Conservation (phyloP, 2,797 vertebrate genomes). For the Galago senegalensis region DNA sequence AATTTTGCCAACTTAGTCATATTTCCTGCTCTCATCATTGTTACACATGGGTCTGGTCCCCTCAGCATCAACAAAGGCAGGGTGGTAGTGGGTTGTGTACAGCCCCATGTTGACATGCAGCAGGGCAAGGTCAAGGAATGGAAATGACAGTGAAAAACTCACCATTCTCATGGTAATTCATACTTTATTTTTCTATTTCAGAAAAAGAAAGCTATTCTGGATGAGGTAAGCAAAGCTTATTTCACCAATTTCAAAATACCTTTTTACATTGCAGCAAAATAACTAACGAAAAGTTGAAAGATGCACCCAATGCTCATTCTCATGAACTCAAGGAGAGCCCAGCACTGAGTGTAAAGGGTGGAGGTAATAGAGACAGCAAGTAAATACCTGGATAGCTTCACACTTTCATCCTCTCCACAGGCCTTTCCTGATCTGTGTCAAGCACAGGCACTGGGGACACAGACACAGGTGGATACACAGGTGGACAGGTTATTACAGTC, state of each 20-base stretch:
- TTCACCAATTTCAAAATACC: not conserved
- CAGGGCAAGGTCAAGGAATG: not conserved
- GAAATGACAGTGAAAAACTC: not conserved
- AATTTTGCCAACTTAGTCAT: not conserved
- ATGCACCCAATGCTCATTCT: not conserved
- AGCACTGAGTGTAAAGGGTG: not conserved
- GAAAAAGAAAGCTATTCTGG: constrained; percentile 82
- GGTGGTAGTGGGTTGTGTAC: not conserved
- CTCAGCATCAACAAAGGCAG: not conserved
- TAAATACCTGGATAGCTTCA: not conserved
- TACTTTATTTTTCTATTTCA: constrained; percentile 81
- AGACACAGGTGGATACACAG: not conserved
- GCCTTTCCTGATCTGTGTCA: accelerated
- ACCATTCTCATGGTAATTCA: constrained; percentile 3
- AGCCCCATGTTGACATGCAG: not conserved
- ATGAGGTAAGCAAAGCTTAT: constrained; percentile 86
- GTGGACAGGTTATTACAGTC: not conserved
- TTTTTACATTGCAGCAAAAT: not conserved
- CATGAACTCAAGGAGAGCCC: not conserved
- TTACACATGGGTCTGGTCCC: not conserved
- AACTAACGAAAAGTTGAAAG: not conserved
- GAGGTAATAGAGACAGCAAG: not conserved
- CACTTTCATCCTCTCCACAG: not conserved
- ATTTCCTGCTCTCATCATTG: not conserved
- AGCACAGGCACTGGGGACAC: accelerated